Evolutionary conservation across 2,888 invertebrate species (phyloP).

Genomic region (Tanytarsus gracilentus): DNA sequence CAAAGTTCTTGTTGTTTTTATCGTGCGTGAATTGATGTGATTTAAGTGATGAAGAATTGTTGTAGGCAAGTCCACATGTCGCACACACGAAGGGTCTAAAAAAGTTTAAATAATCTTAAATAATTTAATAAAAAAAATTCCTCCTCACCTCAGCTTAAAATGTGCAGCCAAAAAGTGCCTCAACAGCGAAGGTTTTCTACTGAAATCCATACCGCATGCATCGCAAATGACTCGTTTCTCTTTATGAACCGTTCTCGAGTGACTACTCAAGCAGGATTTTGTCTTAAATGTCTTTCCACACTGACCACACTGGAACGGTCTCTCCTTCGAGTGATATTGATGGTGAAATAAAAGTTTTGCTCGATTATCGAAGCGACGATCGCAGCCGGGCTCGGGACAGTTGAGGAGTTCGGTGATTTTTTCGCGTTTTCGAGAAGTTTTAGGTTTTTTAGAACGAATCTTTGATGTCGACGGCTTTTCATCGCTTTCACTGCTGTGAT

Average conservation of each 20-base stretch:
- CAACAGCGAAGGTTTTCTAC: neutral
- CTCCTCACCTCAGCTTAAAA: neutral
- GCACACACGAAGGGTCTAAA: neutral
- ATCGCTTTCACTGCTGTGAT: too few species aligned
- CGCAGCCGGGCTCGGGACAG: too few species aligned
- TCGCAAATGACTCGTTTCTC: neutral
- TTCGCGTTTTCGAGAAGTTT: too few species aligned
- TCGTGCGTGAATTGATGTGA: neutral
- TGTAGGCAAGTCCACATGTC: neutral
- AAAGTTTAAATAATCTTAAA: neutral
- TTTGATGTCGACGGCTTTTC: too few species aligned
- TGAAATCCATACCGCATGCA: neutral
- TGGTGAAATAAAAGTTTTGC: neutral
- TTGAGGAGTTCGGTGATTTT: neutral
- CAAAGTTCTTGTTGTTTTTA: slow-evolving; percentile 1
- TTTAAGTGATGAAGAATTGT: neutral
- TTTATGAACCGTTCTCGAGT: neutral
- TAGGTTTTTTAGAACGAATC: too few species aligned
- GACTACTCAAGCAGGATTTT: neutral
- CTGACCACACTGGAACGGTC: neutral
- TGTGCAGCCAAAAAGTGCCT: neutral
- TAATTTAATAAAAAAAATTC: neutral
- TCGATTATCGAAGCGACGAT: neutral
- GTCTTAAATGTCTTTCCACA: slow-evolving; percentile 1
- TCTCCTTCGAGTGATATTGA: neutral